Percentiles rank a stretch among this genome's conserved stretches.
Evolutionary conservation across 2,113 vertebrate genomes (phyloP).

Genomic region (sheep (Ovis aries)): ARS-UI_Ramb_v3.0 NC_056056.1:167259501-167260000

Average conservation of each 20-base stretch:
- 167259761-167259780: conserved; percentile 61
- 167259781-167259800: conserved; percentile 52
- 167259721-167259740: conserved; percentile 6
- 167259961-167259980: not conserved
- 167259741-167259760: conserved; percentile 36
- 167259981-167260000: not conserved
- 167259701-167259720: conserved; percentile 36
- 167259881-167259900: not conserved
- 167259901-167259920: not conserved
- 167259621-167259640: not conserved
- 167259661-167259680: conserved; percentile 42
- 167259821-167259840: conserved; percentile 58
- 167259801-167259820: conserved; percentile 35
- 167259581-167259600: conserved; percentile 33
- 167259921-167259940: not conserved
- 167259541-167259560: conserved; percentile 9
- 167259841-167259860: not conserved
- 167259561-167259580: conserved; percentile 38
- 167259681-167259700: conserved; percentile 33
- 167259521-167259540: not conserved
- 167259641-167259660: conserved; percentile 34
- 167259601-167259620: not conserved
- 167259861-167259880: not conserved
- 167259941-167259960: not conserved
- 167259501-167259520: not conserved